Conservation (phyloP, 2,113 vertebrate species). For the human (Homo sapiens) region GRCh38 chr2:216193001-216193500, state of each 20-base stretch:
- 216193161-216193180: background rate
- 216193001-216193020: background rate
- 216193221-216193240: background rate
- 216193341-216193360: constrained; percentile 2
- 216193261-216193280: background rate
- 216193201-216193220: background rate
- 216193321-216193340: background rate
- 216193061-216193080: background rate
- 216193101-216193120: background rate
- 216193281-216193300: background rate
- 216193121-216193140: background rate
- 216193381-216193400: background rate
- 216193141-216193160: background rate
- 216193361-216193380: constrained; percentile 19
- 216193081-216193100: background rate
- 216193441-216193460: constrained; percentile 26
- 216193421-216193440: background rate
- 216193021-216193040: background rate
- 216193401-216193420: background rate
- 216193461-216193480: background rate
- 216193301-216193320: background rate
- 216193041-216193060: too few relatives aligned
- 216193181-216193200: background rate
- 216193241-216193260: background rate
- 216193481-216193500: background rate